These are phyloP conservation scores for Rhizoglyphus robini DNA, from an alignment of 1,140 invertebrate species.

Conservation along the genomic window DNA sequence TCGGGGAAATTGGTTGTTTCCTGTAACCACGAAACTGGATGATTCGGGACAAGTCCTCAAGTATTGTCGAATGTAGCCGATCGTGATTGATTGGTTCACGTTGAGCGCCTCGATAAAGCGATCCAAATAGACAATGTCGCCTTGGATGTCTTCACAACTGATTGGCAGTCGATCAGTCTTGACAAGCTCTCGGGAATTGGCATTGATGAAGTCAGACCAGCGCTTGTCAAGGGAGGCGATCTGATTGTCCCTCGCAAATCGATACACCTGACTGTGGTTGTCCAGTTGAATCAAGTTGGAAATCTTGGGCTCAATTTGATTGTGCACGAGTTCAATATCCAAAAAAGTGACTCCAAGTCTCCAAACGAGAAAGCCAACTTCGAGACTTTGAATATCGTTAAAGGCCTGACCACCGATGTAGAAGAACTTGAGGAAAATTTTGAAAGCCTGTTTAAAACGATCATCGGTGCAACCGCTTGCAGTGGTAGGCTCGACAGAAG, in stretches of 20 bases:
- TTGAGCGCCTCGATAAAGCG: background rate
- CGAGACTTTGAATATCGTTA: background rate
- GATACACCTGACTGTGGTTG: background rate
- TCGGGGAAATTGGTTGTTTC: background rate
- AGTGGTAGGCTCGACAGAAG: background rate
- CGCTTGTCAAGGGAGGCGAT: background rate
- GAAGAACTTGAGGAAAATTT: background rate
- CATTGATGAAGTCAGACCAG: conserved; percentile 6
- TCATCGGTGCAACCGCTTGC: too few species aligned
- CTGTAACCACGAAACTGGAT: background rate
- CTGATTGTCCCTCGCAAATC: background rate
- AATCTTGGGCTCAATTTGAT: background rate
- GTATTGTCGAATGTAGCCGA: conserved; percentile 1
- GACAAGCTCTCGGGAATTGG: background rate
- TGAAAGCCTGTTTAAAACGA: too few species aligned
- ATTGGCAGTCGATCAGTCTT: background rate
- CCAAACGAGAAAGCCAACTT: background rate
- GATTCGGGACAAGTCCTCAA: conserved; percentile 8
- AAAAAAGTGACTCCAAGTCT: background rate
- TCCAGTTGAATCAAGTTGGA: background rate
- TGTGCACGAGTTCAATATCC: background rate
- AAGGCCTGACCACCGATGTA: background rate
- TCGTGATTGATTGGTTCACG: background rate
- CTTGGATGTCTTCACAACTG: background rate
- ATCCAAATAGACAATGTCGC: conserved; percentile 3